Conservation (phyloP, 2,113 vertebrate species). For the Myodes glareolus region DNA sequence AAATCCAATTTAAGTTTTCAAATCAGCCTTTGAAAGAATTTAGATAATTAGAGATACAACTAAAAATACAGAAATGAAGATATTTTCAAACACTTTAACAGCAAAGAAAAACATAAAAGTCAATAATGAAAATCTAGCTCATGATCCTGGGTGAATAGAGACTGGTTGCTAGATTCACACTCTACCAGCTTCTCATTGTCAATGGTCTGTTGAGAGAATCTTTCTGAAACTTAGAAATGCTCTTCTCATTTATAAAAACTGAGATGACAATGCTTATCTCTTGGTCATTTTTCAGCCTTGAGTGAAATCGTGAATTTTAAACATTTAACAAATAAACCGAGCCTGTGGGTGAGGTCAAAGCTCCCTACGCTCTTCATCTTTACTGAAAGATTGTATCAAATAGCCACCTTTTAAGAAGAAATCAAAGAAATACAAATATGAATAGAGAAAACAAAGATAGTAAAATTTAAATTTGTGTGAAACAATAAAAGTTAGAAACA, state of each 20-base stretch:
- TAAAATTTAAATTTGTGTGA: neutral
- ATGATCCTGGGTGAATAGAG: fast-evolving
- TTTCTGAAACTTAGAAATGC: neutral
- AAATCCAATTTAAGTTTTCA: slow-evolving; percentile 3
- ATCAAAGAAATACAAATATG: neutral
- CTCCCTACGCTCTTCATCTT: neutral
- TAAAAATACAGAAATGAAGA: neutral
- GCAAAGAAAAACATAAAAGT: neutral
- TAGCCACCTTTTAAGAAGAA: neutral
- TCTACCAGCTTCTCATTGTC: too few species aligned
- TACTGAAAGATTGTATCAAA: neutral
- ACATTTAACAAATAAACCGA: neutral
- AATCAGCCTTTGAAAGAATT: neutral
- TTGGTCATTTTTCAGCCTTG: neutral
- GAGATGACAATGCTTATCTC: neutral
- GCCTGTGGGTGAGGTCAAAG: fast-evolving
- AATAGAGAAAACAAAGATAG: neutral
- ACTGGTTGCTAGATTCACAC: too few species aligned
- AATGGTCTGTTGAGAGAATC: neutral
- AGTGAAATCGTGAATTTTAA: neutral
- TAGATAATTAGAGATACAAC: neutral
- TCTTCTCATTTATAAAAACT: neutral
- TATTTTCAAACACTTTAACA: neutral
- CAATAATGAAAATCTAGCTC: too few species aligned
- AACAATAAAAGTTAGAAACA: neutral